Conservation (phyloP, 2,797 vertebrate genomes). For the Muscicapa comitata region DNA sequence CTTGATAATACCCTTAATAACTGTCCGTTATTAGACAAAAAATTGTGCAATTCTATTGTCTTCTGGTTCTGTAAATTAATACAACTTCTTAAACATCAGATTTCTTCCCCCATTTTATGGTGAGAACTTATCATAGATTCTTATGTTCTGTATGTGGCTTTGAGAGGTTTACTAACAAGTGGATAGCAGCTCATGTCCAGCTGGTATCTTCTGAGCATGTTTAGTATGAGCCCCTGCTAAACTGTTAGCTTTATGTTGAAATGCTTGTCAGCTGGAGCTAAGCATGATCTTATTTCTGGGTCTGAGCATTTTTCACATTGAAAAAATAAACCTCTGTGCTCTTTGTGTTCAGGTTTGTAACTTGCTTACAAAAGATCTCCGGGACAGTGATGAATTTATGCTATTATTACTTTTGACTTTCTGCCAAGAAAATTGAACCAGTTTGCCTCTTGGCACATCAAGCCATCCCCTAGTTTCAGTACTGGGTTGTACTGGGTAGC, state of each 20-base stretch:
- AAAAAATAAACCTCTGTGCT: neutral
- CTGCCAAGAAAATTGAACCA: neutral
- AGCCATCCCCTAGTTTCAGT: neutral
- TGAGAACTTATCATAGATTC: neutral
- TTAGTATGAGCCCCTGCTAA: neutral
- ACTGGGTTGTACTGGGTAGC: neutral
- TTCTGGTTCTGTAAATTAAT: conserved; percentile 41
- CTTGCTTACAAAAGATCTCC: neutral
- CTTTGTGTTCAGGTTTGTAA: neutral
- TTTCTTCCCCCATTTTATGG: neutral
- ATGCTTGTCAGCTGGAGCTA: neutral
- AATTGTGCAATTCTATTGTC: conserved; percentile 47
- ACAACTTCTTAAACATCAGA: neutral
- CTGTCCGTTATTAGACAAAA: conserved; percentile 33
- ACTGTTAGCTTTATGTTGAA: neutral
- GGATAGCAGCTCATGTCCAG: neutral
- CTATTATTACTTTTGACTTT: neutral
- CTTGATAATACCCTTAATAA: conserved; percentile 5
- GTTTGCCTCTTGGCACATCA: neutral
- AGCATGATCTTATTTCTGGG: neutral
- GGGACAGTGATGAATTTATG: neutral
- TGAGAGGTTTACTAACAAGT: neutral
- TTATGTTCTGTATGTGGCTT: neutral
- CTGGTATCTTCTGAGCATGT: neutral
- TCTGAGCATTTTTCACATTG: neutral